Evolutionary conservation across 2,888 invertebrate species (phyloP), one percentile per base, ranked within the genome.

Genomic region (Drosophila multiciliata): DNA sequence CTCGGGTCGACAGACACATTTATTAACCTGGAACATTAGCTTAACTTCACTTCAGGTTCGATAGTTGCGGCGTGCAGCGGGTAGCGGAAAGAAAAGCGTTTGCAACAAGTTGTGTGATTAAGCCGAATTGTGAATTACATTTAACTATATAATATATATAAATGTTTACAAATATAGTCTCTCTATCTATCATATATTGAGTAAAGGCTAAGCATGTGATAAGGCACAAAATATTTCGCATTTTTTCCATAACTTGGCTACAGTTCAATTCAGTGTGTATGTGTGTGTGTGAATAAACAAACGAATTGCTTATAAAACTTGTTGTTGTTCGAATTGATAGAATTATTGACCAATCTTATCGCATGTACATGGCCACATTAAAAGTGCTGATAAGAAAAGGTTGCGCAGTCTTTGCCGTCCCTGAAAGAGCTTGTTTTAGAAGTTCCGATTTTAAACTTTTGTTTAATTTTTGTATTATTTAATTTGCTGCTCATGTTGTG

Each of bases 311-410:
- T 58, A 20, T 35, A 45, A 23, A 40, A 53, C 52, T 33, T 36
- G 49, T 52, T 52, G 32, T 54, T 40, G 60, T 50, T 55, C 66
- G 68, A 11, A 63, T 66, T 65, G 64, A 57, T 55, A 72, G 68
- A 12, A 63, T 66, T 65, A 61, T 59, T 71, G 42, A 64, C 48
- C 50, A 40, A 71, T 50, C 69, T 83, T 83, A 83, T 83, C 89
- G 40, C n/a, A n/a, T 42, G 8, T 26, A 38, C 57, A 55, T 12
- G 50, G 65, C 5, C 63, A 45, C 42, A 60, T 42, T n/a, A 33
- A 57, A 42, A 66, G 20, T 23, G 49, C 17, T 73, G 83, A 83
- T 83, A 83, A 83, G 88, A 83, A 76, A 49, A 49, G 63, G 73
- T 79, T 87, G 66, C 71, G 82, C 66, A 72, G 64, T 81, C 69